These are phyloP conservation scores for Darevskia nairensis DNA, from an alignment of 2,797 vertebrate genomes.

Conservation along the genomic window DNA sequence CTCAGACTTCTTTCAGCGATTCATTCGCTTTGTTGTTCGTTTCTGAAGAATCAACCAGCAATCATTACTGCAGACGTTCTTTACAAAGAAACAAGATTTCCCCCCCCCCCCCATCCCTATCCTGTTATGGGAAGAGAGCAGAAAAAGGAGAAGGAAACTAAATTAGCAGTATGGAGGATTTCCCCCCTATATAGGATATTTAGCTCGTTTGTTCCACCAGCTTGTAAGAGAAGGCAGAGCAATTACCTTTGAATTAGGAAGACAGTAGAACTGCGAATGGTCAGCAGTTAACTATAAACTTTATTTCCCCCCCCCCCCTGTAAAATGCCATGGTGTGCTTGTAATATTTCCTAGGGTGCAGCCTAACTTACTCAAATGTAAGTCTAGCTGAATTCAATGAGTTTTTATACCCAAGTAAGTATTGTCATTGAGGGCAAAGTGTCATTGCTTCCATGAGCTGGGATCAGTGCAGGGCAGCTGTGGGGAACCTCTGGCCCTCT, in stretches of 20 bases:
- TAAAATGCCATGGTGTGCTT: not conserved
- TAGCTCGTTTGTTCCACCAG: not conserved
- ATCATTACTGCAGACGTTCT: constrained; percentile 33
- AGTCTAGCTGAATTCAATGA: not conserved
- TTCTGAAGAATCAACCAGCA: constrained; percentile 38
- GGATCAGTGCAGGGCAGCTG: not conserved
- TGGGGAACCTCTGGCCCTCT: not conserved
- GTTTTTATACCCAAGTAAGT: not conserved
- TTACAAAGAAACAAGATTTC: constrained; percentile 13
- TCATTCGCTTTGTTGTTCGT: constrained; percentile 47
- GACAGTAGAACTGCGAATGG: not conserved
- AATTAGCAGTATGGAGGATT: not conserved
- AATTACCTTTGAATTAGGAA: constrained; percentile 32
- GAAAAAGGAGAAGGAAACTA: constrained; percentile 8
- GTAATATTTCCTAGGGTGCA: not conserved
- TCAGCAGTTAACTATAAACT: not conserved
- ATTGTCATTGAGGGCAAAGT: not conserved
- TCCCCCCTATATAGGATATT: not conserved
- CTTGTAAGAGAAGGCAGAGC: constrained; percentile 1
- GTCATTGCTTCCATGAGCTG: not conserved
- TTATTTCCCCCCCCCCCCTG: not conserved
- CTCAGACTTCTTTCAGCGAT: constrained; percentile 43
- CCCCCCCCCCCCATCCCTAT: not conserved
- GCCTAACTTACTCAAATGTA: not conserved
- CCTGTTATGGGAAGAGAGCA: not conserved